Evolutionary conservation across 2,113 vertebrate genomes (phyloP).

Genomic region (Artemisiospiza belli): DNA sequence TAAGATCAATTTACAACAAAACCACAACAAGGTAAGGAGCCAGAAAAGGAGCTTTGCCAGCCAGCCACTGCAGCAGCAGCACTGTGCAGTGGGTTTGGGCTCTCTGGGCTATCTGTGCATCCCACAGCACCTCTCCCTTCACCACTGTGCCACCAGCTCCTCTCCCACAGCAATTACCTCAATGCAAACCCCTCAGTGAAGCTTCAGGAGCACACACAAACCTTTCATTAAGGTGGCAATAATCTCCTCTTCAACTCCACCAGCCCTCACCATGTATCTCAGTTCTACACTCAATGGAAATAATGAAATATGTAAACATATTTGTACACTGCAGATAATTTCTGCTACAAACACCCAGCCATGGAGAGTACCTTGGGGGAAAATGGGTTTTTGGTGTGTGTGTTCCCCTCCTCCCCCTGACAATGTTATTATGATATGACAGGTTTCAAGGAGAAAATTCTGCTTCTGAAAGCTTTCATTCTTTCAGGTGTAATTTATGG

Average conservation of each 20-base stretch:
- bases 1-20: background rate
- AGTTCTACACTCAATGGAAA: background rate
- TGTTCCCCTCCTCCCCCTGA: rapidly evolving
- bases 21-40: background rate
- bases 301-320: background rate
- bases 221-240: background rate
- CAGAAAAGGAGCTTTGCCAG: background rate
- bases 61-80: background rate
- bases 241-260: background rate
- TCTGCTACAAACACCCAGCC: background rate
- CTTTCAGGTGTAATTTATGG: background rate
- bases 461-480: background rate
- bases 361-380: background rate
- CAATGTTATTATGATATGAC: background rate
- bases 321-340: background rate
- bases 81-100: rapidly evolving
- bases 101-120: background rate
- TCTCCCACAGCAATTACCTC: background rate
- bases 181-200: rapidly evolving
- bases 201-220: background rate
- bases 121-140: background rate
- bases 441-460: background rate
- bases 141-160: background rate
- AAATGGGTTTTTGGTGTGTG: background rate
- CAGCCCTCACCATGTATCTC: background rate